Evolutionary conservation across 2,113 vertebrate species (phyloP), one percentile per base, ranked within the genome.

Genomic region (Theropithecus gelada): DNA sequence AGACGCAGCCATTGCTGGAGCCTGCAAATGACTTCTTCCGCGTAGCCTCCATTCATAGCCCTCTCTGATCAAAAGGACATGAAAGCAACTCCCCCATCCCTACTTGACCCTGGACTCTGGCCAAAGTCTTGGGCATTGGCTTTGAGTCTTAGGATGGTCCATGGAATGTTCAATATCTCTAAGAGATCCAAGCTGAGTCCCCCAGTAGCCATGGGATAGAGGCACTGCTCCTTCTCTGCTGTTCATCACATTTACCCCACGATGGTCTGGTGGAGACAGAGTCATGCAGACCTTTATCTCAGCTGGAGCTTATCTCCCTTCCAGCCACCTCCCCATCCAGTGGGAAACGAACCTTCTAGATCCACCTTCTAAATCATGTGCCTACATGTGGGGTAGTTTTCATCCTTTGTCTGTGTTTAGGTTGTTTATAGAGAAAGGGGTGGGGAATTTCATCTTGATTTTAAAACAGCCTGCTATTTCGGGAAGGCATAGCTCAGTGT

Each of bases 401-500:
- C 43, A 6, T 17, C 66, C n/a, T 55, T 38, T 2, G 32, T 25
- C 25, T 68, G n/a, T 66, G 45, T 61, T 94, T 55, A 12, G 13
- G 25, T 32, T 52, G 89, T 38, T 27, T 68, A 18, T 1, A 73
- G 35, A n/a, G 40, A 73, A 13, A 23, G 50, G 17, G 25, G 72
- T 73, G 45, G 35, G 14, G 48, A 25, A 66, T 45, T 55, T 40
- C 40, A 52, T 45, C 95, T 66, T 88, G 14, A 0, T 97, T 97
- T 97, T 92, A 88, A 97, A 98, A 84, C 85, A 96, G 86, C 80
- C 86, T 81, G 88, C 48, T 70, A 83, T 98, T 96, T 97, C 94
- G 95, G 95, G 94, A 98, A 98, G 97, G 98, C 50, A 85, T 90
- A 97, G 98, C 97, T 97, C 89, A n/a, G 55, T 85, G 64, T 97